Conservation (phyloP, 2,888 invertebrate genomes). For the Noctua janthina region DNA sequence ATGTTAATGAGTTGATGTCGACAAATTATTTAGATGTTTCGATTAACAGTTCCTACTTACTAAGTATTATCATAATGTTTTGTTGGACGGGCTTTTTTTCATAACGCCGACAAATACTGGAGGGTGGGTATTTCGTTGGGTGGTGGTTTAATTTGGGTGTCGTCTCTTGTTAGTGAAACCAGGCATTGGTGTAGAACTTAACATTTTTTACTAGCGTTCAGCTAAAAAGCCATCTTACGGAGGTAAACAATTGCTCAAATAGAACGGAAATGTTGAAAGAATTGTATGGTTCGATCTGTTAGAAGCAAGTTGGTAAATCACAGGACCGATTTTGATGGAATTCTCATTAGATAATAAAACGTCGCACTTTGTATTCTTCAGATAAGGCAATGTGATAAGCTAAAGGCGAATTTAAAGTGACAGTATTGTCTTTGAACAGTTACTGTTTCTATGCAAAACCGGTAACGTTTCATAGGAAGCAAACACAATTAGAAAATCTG, state of each 20-base stretch:
- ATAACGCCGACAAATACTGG: background rate
- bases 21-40: slow-evolving; percentile 22
- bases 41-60: background rate
- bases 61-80: background rate
- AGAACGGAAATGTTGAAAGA: background rate
- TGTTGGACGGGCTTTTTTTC: background rate
- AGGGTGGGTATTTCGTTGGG: slow-evolving; percentile 3
- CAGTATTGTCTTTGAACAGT: slow-evolving; percentile 31
- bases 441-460: slow-evolving; percentile 46
- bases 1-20: slow-evolving; percentile 21
- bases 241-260: background rate
- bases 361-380: slow-evolving; percentile 42
- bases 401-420: slow-evolving; percentile 38
- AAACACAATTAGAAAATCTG: slow-evolving; percentile 56
- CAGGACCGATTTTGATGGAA: slow-evolving; percentile 41
- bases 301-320: slow-evolving; percentile 25
- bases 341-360: slow-evolving; percentile 52
- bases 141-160: background rate
- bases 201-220: background rate
- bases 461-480: slow-evolving; percentile 39
- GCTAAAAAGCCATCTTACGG: background rate
- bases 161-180: background rate
- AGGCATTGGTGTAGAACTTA: background rate
- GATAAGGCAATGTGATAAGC: slow-evolving; percentile 61
- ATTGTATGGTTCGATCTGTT: background rate